Evolutionary conservation across 1,140 invertebrate genomes (phyloP).

Genomic region (Drosophila mayri): DNA sequence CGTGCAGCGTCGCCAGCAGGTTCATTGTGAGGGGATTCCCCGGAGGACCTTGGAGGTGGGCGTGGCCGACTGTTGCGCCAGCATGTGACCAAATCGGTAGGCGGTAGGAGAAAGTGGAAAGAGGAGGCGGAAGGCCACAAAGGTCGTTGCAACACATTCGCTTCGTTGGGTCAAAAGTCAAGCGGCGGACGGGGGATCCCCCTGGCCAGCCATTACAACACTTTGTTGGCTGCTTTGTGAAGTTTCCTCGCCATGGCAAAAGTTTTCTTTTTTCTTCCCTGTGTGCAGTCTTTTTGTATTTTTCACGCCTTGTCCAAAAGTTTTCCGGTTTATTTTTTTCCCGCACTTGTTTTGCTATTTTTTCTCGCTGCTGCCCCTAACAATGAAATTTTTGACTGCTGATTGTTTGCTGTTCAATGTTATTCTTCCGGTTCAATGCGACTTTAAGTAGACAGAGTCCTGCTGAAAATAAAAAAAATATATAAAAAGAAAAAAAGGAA

Average conservation of each 20-base stretch:
- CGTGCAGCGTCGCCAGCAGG: conserved; percentile 48
- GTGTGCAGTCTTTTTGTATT: conserved; percentile 59
- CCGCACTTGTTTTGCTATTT: conserved; percentile 41
- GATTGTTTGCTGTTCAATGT: conserved; percentile 78
- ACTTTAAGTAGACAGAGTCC: conserved; percentile 57
- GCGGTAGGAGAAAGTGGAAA: background rate
- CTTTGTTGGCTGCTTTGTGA: conserved; percentile 77
- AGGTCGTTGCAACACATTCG: conserved; percentile 78
- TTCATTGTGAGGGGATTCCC: conserved; percentile 59
- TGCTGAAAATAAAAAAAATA: conserved; percentile 1
- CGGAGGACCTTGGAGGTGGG: conserved; percentile 38
- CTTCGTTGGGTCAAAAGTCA: conserved; percentile 70
- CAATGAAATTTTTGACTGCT: conserved; percentile 77
- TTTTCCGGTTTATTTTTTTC: conserved; percentile 43
- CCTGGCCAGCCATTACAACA: conserved; percentile 72
- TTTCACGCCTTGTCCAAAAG: conserved; percentile 76
- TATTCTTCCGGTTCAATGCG: conserved; percentile 69
- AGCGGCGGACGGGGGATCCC: conserved; percentile 33
- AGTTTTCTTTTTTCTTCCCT: conserved; percentile 33
- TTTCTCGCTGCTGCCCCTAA: conserved; percentile 36
- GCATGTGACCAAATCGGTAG: conserved; percentile 52
- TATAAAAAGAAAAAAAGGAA: conserved; percentile 3
- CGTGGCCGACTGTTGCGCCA: conserved; percentile 68
- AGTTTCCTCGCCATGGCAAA: conserved; percentile 57
- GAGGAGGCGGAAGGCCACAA: conserved; percentile 59